phyloP scores from a whole-genome alignment of 2,888 invertebrate genomes.

The Archaeoteleia sp. region DNA sequence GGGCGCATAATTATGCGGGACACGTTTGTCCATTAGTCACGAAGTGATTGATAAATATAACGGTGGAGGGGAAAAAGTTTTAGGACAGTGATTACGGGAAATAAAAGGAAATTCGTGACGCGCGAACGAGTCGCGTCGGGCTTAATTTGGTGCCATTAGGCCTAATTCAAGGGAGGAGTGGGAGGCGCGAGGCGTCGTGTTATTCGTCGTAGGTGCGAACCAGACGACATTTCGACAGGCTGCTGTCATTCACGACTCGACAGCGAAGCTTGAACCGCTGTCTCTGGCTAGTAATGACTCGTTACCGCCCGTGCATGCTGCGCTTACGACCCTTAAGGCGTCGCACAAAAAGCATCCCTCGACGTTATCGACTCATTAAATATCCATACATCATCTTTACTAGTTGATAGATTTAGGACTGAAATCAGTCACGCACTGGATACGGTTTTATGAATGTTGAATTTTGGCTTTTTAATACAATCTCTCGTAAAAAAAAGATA shows the following conservation, averaged over 20 bases:
- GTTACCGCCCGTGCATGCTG: conserved; percentile 27
- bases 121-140: conserved; percentile 38
- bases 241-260: conserved; percentile 60
- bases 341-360: conserved; percentile 62
- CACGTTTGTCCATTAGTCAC: conserved; percentile 28
- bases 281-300: conserved; percentile 43
- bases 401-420: conserved; percentile 54
- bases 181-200: conserved; percentile 57
- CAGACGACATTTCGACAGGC: conserved; percentile 58
- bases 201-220: conserved; percentile 19
- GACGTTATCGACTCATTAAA: conserved; percentile 72
- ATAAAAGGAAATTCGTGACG: conserved; percentile 16
- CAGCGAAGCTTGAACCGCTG: conserved; percentile 34
- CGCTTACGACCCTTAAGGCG: conserved; percentile 59
- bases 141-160: conserved; percentile 62
- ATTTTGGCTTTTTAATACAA: conserved; percentile 34
- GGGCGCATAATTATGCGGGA: conserved; percentile 19
- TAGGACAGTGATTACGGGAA: conserved; percentile 20
- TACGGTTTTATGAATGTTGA: conserved; percentile 49
- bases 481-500: no score
- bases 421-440: conserved; percentile 58
- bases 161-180: no score
- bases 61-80: conserved; percentile 11
- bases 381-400: conserved; percentile 72
- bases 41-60: conserved; percentile 36